phyloP scores from a whole-genome alignment of 2,797 vertebrate species.

The Anisognathus igniventris region DNA sequence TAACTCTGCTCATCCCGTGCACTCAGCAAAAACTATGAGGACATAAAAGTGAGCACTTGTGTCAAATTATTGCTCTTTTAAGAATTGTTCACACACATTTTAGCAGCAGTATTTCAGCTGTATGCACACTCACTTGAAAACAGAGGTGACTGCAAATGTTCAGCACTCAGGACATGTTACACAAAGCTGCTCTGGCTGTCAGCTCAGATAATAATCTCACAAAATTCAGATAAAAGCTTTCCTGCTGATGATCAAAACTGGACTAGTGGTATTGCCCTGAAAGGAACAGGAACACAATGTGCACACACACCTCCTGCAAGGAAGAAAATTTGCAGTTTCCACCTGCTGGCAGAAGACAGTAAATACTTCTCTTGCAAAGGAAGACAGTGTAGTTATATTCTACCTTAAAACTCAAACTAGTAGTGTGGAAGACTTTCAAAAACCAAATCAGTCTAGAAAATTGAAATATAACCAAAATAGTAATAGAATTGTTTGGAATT shows the following conservation, averaged over 20 bases:
- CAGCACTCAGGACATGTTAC: background rate
- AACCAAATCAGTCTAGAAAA: background rate
- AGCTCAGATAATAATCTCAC: background rate
- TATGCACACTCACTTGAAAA: background rate
- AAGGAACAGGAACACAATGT: background rate
- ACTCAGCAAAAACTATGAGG: background rate
- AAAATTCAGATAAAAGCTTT: background rate
- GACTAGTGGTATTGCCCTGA: background rate
- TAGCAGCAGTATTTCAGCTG: background rate
- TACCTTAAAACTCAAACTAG: background rate
- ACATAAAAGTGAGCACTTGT: background rate
- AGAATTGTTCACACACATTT: background rate
- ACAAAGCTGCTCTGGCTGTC: background rate
- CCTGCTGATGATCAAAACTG: background rate
- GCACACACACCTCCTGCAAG: fast-evolving
- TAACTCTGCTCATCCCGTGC: background rate
- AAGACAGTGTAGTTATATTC: background rate
- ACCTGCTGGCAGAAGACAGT: conserved; percentile 12
- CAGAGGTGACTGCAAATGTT: background rate
- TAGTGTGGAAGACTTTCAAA: background rate
- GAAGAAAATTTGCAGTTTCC: conserved; percentile 13
- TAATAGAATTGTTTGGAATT: background rate
- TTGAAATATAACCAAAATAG: background rate
- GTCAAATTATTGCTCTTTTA: background rate
- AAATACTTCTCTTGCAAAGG: background rate